Base-by-base conservation (phyloP, 2,888 invertebrate species). In the Acanthosoma haemorrhoidale region DNA sequence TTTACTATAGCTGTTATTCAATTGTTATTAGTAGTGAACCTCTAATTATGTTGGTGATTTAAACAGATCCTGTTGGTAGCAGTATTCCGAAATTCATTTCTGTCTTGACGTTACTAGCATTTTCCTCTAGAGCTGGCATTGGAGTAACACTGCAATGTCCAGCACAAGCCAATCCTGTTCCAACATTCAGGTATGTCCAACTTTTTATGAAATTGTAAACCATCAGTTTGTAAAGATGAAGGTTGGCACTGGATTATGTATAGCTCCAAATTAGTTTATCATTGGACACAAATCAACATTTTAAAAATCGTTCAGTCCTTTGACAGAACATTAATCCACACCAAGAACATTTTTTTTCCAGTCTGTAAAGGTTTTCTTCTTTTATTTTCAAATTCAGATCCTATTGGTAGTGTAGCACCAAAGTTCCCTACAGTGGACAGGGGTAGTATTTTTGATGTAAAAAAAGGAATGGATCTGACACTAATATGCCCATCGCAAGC, bases 401-500 rank as follows among this genome's bases (percentile, higher is more conserved):
- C 77, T 36, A 75, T 75, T 39, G 76, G 76, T 73, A 80, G 81
- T 72, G 79, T 80, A 71, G 80, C 80, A 76, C 83, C 82, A 60
- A 82, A 82, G 78, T 81, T 82, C 77, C 79, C 82, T 70, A 80
- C 79, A 74, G 77, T 78, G 75, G 80, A 80, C 75, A 80, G 79
- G 72, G 80, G 80, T 72, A 78, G 80, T 73, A 78, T 79, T 70
- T 73, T 73, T 51, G 72, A 74, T 29, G 71, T 43, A 36, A 63
- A 39, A 39, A 59, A 60, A 18, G 58, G 81, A 74, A 78, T 79
- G 76, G 57, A 64, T n/a, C 25, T 64, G 9, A 70, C 70, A 25
- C 38, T 73, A n/a, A 31, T 88, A 76, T 90, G 90, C 80, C 89
- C 89, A 70, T 89, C 89, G 18, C 90, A 90, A 80, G 88, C 88